Evolutionary conservation across 2,113 vertebrate species (phyloP), one percentile per base, ranked within the genome.

Genomic region (Epinephelus moara): DNA sequence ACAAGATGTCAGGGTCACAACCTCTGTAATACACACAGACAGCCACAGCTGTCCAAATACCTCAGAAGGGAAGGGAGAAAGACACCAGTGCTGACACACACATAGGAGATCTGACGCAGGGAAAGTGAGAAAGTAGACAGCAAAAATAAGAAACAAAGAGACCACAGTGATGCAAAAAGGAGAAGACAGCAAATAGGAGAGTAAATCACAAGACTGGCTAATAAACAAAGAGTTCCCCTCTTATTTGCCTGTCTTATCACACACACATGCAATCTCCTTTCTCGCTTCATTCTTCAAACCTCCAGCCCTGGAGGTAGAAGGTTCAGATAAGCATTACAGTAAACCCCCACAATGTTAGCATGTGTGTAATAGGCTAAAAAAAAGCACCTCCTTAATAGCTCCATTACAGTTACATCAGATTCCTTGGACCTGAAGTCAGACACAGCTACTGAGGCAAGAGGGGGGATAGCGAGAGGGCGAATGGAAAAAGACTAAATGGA

Each of bases 1-100:
- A 94, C 92, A 93, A 90, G 83, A 94, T 78, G 87, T 91, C 84
- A 79, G 92, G 94, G 94, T 94, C 90, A 84, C 76, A 88, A 93
- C 94, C 95, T 91, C 80, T 73, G 76, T 37, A 89, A 90, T 88
- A 89, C 93, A 89, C 89, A 93, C 85, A 92, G 85, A 19, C 85
- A 67, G 85, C 80, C 91, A 91, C 94, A 95, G 95, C 94, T 95
- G 94, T 95, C 93, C 89, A 95, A 95, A 95, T 92, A 95, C 70
- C 68, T 87, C 86, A 66, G 78, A 83, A 13, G 69, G 71, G 56
- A 86, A 79, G 49, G 62, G 66, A 77, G 57, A 78, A 79, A 74
- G 63, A 82, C 66, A 55, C 68, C 57, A 37, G 15, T 37, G 61
- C 66, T 52, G 56, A 57, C 27, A 81, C 45, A 19, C 45, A 68